phyloP scores from a whole-genome alignment of 2,797 vertebrate genomes.

The Anas bernieri region DNA sequence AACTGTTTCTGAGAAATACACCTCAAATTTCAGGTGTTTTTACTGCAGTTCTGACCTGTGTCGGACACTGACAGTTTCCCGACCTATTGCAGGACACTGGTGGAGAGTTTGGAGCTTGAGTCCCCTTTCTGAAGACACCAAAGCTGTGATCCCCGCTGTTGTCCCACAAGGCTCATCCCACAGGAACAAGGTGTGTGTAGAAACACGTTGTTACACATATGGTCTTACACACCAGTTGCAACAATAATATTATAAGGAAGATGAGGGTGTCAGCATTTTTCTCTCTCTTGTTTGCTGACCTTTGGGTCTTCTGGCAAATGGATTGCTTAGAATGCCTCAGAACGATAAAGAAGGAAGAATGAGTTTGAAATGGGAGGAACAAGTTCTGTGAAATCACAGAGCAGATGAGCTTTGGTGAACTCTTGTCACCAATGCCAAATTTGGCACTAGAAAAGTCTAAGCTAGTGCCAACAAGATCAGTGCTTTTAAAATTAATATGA shows the following conservation, averaged over 20 bases:
- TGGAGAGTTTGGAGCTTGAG: not conserved
- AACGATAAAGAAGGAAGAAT: not conserved
- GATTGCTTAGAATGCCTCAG: not conserved
- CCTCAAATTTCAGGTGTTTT: not conserved
- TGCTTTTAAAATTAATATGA: not conserved
- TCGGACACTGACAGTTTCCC: not conserved
- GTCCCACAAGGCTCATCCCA: not conserved
- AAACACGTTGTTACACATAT: fast-evolving
- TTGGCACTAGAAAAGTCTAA: not conserved
- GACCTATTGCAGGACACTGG: fast-evolving
- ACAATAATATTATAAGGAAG: not conserved
- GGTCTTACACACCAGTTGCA: not conserved
- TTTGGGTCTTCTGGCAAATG: not conserved
- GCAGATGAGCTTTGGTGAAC: not conserved
- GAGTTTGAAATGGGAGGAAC: not conserved
- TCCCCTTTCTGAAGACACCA: not conserved
- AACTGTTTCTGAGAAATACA: not conserved
- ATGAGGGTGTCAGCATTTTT: not conserved
- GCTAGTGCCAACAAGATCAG: not conserved
- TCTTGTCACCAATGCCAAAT: fast-evolving
- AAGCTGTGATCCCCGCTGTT: not conserved
- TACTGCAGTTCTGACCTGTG: not conserved
- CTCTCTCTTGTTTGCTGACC: not conserved
- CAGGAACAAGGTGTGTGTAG: not conserved
- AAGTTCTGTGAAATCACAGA: not conserved